These are phyloP conservation scores for Xerus inauris DNA, from an alignment of 2,113 vertebrate genomes.

Conservation along the genomic window DNA sequence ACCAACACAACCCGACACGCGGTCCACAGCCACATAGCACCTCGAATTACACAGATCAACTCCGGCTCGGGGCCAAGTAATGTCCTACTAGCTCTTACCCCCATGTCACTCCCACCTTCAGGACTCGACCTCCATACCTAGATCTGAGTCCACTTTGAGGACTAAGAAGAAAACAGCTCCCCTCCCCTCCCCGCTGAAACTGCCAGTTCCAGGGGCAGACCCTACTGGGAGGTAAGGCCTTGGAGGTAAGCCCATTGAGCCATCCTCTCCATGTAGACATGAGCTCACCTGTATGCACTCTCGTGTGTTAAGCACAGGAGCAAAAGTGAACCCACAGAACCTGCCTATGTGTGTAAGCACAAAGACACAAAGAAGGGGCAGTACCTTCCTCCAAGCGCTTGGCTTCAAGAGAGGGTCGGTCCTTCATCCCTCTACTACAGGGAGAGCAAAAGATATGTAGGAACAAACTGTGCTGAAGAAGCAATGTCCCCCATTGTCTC, in stretches of 20 bases:
- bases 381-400: background rate
- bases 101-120: background rate
- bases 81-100: background rate
- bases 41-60: background rate
- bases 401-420: background rate
- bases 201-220: background rate
- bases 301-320: background rate
- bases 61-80: background rate
- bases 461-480: background rate
- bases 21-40: background rate
- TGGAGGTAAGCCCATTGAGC: background rate
- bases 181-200: background rate
- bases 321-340: background rate
- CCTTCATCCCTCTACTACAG: background rate
- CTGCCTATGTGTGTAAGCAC: background rate
- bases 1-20: background rate
- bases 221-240: background rate
- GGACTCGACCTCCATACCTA: background rate
- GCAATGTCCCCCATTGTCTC: background rate
- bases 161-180: background rate
- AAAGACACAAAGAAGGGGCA: background rate
- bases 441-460: background rate
- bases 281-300: background rate
- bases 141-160: background rate
- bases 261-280: background rate